Conservation (phyloP, 2,113 vertebrate species). For the Sialia sialis region DNA sequence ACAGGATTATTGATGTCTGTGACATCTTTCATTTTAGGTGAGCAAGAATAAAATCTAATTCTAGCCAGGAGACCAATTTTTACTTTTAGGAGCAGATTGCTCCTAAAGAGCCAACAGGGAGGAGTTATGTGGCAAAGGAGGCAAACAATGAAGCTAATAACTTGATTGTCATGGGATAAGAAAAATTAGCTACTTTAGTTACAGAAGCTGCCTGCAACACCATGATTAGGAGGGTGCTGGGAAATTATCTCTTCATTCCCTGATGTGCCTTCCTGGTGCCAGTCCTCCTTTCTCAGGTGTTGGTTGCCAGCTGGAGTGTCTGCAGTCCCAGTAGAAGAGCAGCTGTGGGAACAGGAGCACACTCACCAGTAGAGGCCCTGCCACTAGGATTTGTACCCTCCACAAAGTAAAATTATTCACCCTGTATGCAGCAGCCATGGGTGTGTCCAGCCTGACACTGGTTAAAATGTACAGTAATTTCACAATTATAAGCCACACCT, state of each 20-base stretch:
- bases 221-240: neutral
- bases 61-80: conserved; percentile 15
- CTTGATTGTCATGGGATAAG: neutral
- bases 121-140: neutral
- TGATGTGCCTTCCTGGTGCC: neutral
- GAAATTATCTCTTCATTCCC: neutral
- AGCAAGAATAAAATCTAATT: conserved; percentile 10
- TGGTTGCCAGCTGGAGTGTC: neutral
- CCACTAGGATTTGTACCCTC: neutral
- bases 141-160: conserved; percentile 9
- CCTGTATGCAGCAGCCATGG: neutral
- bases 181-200: neutral
- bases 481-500: too few species aligned
- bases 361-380: neutral
- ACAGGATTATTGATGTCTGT: neutral
- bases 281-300: neutral
- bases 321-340: neutral
- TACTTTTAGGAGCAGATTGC: neutral
- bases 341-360: neutral
- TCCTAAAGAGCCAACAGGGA: conserved; percentile 7
- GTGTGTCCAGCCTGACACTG: neutral
- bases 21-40: neutral
- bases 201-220: neutral
- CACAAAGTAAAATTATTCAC: fast-evolving
- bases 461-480: too few species aligned